Evolutionary conservation across 2,888 invertebrate genomes (phyloP), one percentile per base, ranked within the genome.

Genomic region (Blastobasis adustella): DNA sequence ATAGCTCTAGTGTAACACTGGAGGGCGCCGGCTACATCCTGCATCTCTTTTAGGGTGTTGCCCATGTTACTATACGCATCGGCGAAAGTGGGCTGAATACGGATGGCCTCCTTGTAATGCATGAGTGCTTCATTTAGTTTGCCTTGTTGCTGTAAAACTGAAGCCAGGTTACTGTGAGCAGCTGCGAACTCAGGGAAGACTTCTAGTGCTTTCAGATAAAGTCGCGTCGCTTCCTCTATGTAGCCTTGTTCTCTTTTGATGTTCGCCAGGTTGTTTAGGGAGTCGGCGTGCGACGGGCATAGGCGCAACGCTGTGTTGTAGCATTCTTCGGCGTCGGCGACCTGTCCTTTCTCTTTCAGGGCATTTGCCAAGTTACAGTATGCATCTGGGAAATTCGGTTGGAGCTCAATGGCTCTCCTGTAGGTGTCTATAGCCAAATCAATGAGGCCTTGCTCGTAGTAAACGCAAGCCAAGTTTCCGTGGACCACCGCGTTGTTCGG

Each of bases 21-120:
- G 57, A 99, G 83, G 6, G 99, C 99, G 0, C 98, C 98, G 52
- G 95, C 94, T 39, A 98, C 96, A 75, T 99, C 99, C 82, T 98
- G 98, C 96, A 99, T 96, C 81, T 99, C 99, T 79, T 99, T 99
- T 55, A 99, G 90, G 0, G 99, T 99, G 81, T 99, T 99, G 45
- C 99, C 99, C 99, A 99, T 99, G 79, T 99, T 99, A 57, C 98
- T 98, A 84, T 98, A 99, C 3, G 99, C 99, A 90, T 99, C 99
- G 49, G 99, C 99, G 84, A 99, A 99, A 8, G 98, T 98, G 9
- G 99, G 99, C 73, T 99, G 98, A 71, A 99, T 99, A 67, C 98
- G 93, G 62, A 99, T 99, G 4, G 99, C 99, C 82, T 99, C 99
- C 79, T 98, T 98, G 81, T 99, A 99, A 89, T 99, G 98, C 95